These are phyloP conservation scores for Magallana gigas DNA, from an alignment of 1,140 invertebrate genomes.

Conservation along the genomic window DNA sequence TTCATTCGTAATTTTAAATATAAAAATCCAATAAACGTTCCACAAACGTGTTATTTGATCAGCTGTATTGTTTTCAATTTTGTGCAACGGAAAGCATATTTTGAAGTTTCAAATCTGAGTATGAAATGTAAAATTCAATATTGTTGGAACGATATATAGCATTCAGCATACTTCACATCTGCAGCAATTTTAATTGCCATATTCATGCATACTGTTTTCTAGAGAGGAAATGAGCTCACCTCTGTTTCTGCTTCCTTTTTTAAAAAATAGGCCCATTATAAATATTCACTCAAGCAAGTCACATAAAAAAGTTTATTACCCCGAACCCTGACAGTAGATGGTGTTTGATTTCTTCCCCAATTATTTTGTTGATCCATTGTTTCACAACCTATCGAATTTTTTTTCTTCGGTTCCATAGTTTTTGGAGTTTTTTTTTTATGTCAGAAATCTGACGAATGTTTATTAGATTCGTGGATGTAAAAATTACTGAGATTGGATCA, in stretches of 20 bases:
- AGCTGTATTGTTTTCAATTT: no score
- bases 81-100: no score
- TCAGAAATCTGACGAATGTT: slow-evolving; percentile 6
- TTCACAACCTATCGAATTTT: neutral
- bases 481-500: slow-evolving; percentile 27
- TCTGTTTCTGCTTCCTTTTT: neutral
- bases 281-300: neutral
- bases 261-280: slow-evolving; percentile 9
- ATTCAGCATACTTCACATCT: no score
- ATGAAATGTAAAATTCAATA: no score
- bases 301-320: neutral
- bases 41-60: no score
- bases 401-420: neutral
- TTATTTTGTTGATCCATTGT: neutral
- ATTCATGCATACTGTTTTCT: no score
- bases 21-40: no score
- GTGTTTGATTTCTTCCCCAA: slow-evolving; percentile 24
- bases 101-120: no score
- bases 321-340: neutral
- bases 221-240: no score
- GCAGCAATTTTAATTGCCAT: no score
- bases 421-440: slow-evolving; percentile 1
- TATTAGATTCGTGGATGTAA: slow-evolving; percentile 2
- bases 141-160: no score
- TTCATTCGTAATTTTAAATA: no score